A percentile compares a stretch with the other conserved stretches of the same genome.
These are phyloP conservation scores for Pyrrhia umbra DNA, from an alignment of 2,888 invertebrate genomes.

Conservation along the genomic window DNA sequence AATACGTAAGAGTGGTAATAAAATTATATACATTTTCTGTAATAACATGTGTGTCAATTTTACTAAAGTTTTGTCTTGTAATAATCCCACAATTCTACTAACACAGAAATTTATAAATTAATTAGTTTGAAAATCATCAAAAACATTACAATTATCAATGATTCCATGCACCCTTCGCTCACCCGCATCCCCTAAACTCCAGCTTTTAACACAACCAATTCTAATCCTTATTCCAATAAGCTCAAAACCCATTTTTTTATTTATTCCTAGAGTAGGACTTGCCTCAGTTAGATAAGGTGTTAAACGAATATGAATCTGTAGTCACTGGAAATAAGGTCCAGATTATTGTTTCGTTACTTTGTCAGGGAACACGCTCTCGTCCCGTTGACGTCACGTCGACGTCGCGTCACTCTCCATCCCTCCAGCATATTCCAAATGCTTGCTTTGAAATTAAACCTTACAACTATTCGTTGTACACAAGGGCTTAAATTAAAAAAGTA, in stretches of 20 bases:
- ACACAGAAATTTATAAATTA: too few species aligned
- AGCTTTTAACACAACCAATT: neutral
- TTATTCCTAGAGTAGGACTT: neutral
- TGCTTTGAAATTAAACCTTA: conserved; percentile 67
- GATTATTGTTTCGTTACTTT: conserved; percentile 3
- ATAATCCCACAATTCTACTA: too few species aligned
- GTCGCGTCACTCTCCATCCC: conserved; percentile 14
- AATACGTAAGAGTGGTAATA: too few species aligned
- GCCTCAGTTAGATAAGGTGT: neutral
- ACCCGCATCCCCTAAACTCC: too few species aligned
- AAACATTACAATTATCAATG: too few species aligned
- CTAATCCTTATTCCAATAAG: neutral
- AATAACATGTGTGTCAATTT: too few species aligned
- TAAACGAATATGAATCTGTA: neutral
- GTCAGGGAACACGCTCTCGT: conserved; percentile 5
- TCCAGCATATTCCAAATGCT: conserved; percentile 59
- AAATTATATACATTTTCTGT: too few species aligned
- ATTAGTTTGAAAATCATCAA: too few species aligned
- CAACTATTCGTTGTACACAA: conserved; percentile 62
- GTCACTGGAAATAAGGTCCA: neutral
- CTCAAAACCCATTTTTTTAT: neutral
- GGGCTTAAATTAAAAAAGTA: conserved; percentile 64
- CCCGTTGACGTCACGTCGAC: conserved; percentile 19
- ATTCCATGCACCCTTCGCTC: too few species aligned
- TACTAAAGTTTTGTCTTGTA: too few species aligned